Evolutionary conservation across 2,888 invertebrate genomes (phyloP).

Genomic region (Acleris laterana): DNA sequence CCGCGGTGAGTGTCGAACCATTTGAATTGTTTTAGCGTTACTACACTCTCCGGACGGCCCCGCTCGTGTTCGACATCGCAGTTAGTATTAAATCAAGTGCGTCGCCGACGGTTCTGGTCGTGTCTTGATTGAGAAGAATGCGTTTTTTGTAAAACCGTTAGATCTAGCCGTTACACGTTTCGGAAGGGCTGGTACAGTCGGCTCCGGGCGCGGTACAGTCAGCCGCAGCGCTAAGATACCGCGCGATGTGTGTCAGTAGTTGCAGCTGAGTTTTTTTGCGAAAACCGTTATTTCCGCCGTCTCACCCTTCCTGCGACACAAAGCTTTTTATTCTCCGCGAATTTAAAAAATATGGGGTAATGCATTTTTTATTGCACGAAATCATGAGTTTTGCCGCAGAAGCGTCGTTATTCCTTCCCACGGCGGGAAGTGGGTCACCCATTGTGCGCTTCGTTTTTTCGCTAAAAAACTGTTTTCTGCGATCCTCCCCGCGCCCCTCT

Average conservation of each 20-base stretch:
- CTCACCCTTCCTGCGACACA: slow-evolving; percentile 78
- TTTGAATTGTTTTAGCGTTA: too few relatives aligned
- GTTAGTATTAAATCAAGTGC: too few relatives aligned
- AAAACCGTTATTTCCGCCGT: slow-evolving; percentile 82
- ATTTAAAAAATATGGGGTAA: slow-evolving; percentile 82
- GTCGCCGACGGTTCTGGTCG: too few relatives aligned
- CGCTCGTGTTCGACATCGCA: too few relatives aligned
- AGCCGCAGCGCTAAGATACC: slow-evolving; percentile 12
- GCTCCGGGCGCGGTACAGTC: not conserved
- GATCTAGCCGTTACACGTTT: slow-evolving; percentile 2
- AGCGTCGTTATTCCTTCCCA: slow-evolving; percentile 82
- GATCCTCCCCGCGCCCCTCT: slow-evolving; percentile 61
- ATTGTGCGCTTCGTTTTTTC: slow-evolving; percentile 78
- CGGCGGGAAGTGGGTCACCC: slow-evolving; percentile 83
- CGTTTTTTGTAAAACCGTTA: slow-evolving; percentile 30
- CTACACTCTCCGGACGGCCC: too few relatives aligned
- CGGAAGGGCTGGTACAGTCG: not conserved
- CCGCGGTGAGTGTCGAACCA: too few relatives aligned
- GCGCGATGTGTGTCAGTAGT: slow-evolving; percentile 33
- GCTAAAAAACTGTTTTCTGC: slow-evolving; percentile 79
- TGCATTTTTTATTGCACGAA: slow-evolving; percentile 80
- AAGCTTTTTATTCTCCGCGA: slow-evolving; percentile 68
- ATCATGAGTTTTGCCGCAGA: slow-evolving; percentile 62
- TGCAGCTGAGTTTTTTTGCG: slow-evolving; percentile 74
- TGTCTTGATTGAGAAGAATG: not conserved